Percentiles rank a stretch among this genome's conserved stretches.
phyloP scores from a whole-genome alignment of 2,797 vertebrate genomes.

The Eospalax fontanierii region DNA sequence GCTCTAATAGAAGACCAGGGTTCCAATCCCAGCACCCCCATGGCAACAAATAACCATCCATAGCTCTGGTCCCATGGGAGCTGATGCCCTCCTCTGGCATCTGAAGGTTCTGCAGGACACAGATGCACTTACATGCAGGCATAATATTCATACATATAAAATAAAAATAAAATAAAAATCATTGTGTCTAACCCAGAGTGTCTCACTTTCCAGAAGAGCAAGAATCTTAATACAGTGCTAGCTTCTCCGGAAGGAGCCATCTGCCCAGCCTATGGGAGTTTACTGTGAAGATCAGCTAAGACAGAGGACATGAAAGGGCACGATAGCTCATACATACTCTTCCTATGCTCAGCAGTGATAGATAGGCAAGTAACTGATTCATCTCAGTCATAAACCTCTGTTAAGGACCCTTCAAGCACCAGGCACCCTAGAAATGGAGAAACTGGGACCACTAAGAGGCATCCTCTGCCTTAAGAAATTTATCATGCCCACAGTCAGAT shows the following conservation, averaged over 20 bases:
- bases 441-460: not conserved
- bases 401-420: not conserved
- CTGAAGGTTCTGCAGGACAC: too few relatives aligned
- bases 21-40: too few relatives aligned
- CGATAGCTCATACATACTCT: not conserved
- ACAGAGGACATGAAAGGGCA: not conserved
- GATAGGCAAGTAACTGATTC: not conserved
- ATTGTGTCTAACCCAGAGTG: not conserved
- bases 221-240: accelerated
- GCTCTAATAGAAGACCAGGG: too few relatives aligned
- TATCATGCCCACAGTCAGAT: not conserved
- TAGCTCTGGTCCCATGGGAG: too few relatives aligned
- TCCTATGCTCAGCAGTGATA: not conserved
- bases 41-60: too few relatives aligned
- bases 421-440: not conserved
- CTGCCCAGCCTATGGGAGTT: not conserved
- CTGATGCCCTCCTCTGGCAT: too few relatives aligned
- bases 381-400: not conserved
- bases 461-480: not conserved
- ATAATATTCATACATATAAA: too few relatives aligned
- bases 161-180: too few relatives aligned
- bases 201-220: not conserved
- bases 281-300: not conserved
- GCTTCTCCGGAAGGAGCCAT: not conserved
- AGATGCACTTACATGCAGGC: too few relatives aligned